Conservation (phyloP, 2,113 vertebrate genomes). For the Pleuronectes platessa region DNA sequence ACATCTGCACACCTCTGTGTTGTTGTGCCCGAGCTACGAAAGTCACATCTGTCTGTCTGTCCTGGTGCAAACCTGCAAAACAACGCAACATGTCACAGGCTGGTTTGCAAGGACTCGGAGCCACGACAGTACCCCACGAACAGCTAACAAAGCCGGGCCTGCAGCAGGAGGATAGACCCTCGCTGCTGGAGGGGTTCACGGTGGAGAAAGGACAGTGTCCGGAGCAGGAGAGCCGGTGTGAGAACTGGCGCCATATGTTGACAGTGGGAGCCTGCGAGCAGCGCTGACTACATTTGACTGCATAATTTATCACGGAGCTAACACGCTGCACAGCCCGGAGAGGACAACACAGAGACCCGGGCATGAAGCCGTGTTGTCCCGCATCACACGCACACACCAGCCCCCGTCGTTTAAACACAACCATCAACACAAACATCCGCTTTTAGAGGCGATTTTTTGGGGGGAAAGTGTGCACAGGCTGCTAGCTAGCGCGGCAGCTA, state of each 20-base stretch:
- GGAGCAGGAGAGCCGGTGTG: slow-evolving; percentile 13
- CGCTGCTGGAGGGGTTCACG: background rate
- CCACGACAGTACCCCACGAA: background rate
- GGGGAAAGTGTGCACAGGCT: slow-evolving; percentile 30
- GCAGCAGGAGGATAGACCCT: background rate
- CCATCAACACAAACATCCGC: background rate
- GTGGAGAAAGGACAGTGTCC: background rate
- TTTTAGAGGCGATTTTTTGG: slow-evolving; percentile 15
- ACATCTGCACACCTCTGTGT: background rate
- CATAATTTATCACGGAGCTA: slow-evolving; percentile 46
- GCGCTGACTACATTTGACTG: slow-evolving; percentile 46
- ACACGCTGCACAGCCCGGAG: background rate
- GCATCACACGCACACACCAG: background rate
- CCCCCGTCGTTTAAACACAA: background rate
- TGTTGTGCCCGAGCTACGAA: background rate
- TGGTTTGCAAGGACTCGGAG: background rate
- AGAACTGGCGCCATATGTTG: slow-evolving; percentile 56
- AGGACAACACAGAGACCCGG: background rate
- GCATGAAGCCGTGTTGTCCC: background rate
- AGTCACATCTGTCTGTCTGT: background rate
- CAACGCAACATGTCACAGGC: slow-evolving; percentile 3
- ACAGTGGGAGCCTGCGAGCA: slow-evolving; percentile 38
- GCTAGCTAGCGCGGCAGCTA: slow-evolving; percentile 68
- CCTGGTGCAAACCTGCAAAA: background rate
- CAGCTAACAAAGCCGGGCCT: background rate